A percentile compares a stretch with the other conserved stretches of the same genome.
Conservation (phyloP, 2,888 invertebrate species). For the Xestoiulus laeticollis region DNA sequence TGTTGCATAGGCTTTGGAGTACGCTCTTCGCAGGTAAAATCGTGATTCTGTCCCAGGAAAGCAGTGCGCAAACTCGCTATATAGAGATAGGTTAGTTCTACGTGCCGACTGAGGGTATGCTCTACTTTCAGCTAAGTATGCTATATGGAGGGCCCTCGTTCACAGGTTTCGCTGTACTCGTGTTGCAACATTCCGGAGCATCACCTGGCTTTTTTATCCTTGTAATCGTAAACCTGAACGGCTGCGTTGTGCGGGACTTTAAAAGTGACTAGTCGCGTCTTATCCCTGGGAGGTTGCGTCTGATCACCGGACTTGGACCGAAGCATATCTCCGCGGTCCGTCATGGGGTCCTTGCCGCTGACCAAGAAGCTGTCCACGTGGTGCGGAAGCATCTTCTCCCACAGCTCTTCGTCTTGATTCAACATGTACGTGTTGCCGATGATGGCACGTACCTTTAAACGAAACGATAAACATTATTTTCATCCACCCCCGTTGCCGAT, state of each 20-base stretch:
- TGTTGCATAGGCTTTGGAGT: too few species aligned
- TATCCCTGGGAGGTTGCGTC: slow-evolving; percentile 59
- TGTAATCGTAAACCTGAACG: slow-evolving; percentile 68
- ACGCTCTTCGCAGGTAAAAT: too few species aligned
- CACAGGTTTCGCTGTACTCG: too few species aligned
- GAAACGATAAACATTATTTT: background rate
- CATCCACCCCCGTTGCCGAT: too few species aligned
- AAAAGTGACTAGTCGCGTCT: slow-evolving; percentile 64
- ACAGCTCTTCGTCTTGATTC: slow-evolving; percentile 64
- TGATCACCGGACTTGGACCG: background rate
- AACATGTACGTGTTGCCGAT: slow-evolving; percentile 68
- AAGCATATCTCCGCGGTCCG: slow-evolving; percentile 63
- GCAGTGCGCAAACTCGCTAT: too few species aligned
- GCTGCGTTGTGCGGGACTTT: slow-evolving; percentile 68
- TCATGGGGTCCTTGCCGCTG: slow-evolving; percentile 64
- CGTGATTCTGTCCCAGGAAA: too few species aligned
- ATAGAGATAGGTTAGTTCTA: too few species aligned
- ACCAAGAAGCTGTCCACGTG: slow-evolving; percentile 62
- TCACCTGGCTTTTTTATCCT: slow-evolving; percentile 66
- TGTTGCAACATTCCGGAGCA: background rate
- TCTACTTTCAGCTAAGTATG: too few species aligned
- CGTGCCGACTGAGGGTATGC: too few species aligned
- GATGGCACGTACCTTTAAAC: slow-evolving; percentile 64
- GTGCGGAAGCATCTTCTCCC: slow-evolving; percentile 62
- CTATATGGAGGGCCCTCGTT: too few species aligned